Conservation (phyloP, 2,113 vertebrate species). For the Oplegnathus fasciatus region DNA sequence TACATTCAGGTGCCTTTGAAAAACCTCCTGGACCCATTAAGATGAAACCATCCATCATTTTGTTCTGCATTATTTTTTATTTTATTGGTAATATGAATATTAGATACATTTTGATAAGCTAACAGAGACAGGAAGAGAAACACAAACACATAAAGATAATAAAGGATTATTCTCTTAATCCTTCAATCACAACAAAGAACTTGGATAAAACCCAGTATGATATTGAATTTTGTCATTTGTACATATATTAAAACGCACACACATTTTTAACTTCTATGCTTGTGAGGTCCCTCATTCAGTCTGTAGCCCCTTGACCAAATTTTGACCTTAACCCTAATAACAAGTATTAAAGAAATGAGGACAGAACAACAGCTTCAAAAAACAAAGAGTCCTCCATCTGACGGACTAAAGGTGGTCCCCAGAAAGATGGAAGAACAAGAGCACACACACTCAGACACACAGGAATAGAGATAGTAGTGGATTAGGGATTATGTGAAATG, state of each 20-base stretch:
- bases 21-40: not conserved
- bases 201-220: not conserved
- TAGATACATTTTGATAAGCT: not conserved
- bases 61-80: not conserved
- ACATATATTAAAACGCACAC: not conserved
- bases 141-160: not conserved
- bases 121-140: not conserved
- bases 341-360: not conserved
- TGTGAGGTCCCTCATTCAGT: not conserved
- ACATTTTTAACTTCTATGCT: not conserved
- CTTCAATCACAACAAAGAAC: slow-evolving; percentile 17
- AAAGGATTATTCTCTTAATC: slow-evolving; percentile 28
- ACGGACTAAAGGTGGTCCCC: not conserved
- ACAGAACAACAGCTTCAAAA: not conserved
- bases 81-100: not conserved
- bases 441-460: not conserved
- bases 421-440: not conserved
- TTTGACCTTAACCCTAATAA: not conserved
- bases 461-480: slow-evolving; percentile 14
- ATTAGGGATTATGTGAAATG: slow-evolving; percentile 50
- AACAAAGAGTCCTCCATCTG: not conserved
- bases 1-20: not conserved
- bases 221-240: slow-evolving; percentile 14
- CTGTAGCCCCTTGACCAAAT: not conserved
- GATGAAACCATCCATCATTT: not conserved